phyloP scores from a whole-genome alignment of 1,140 invertebrate species.

The Diorhabda carinulata region DNA sequence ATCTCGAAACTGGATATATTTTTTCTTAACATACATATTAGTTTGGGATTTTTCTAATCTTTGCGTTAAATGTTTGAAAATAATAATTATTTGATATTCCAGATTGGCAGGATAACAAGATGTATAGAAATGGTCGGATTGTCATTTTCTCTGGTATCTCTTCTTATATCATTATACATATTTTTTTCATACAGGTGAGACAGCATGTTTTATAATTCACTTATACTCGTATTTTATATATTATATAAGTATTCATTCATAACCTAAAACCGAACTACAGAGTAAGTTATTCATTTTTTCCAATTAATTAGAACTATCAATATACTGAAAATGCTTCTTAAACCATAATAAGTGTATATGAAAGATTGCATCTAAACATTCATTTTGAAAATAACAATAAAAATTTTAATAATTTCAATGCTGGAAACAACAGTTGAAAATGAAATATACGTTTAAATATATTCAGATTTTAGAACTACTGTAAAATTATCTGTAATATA shows the following conservation, averaged over 20 bases:
- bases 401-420: neutral
- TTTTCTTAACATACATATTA: too few species aligned
- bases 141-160: conserved; percentile 66
- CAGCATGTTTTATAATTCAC: neutral
- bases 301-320: neutral
- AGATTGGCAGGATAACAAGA: conserved; percentile 71
- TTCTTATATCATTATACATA: conserved; percentile 72
- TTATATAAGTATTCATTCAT: neutral
- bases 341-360: neutral
- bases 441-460: conserved; percentile 13
- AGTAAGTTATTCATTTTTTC: neutral
- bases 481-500: too few species aligned
- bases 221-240: neutral
- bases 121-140: conserved; percentile 79
- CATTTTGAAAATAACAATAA: neutral
- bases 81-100: conserved; percentile 41
- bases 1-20: too few species aligned
- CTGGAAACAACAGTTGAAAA: neutral
- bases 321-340: neutral
- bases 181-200: conserved; percentile 76
- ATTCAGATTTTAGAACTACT: too few species aligned
- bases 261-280: neutral
- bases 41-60: too few species aligned
- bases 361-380: neutral
- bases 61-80: too few species aligned